phyloP scores from a whole-genome alignment of 2,888 invertebrate species.

The Leptura quadrifasciata region DNA sequence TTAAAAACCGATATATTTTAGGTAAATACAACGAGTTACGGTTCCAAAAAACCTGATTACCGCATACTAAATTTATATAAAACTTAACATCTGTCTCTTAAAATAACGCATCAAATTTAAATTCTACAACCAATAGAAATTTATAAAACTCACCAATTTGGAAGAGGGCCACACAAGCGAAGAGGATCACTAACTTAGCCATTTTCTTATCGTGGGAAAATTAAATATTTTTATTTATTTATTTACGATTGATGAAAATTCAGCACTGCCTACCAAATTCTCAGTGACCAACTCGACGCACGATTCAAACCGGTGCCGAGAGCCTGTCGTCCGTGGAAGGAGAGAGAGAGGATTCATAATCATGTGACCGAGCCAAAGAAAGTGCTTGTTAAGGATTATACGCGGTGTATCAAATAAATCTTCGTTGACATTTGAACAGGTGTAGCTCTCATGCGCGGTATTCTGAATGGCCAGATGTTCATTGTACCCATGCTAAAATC shows the following conservation, averaged over 20 bases:
- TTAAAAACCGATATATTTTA: not conserved
- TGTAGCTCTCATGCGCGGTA: no score
- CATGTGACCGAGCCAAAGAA: constrained; percentile 10
- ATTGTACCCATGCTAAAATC: no score
- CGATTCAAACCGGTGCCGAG: constrained; percentile 5
- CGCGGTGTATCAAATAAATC: not conserved
- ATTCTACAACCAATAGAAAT: constrained; percentile 2
- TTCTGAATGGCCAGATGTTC: no score
- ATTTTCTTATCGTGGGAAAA: constrained; percentile 22
- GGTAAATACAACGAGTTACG: not conserved
- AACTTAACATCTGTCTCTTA: not conserved
- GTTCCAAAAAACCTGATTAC: not conserved
- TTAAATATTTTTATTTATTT: not conserved
- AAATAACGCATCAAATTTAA: not conserved
- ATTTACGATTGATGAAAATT: not conserved
- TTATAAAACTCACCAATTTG: constrained; percentile 46
- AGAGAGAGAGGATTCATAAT: not conserved
- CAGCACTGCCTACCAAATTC: not conserved
- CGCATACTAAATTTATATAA: not conserved
- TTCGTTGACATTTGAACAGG: no score
- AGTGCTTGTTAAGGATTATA: not conserved
- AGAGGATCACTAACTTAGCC: constrained; percentile 48
- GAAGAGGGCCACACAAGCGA: constrained; percentile 46
- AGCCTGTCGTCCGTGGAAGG: not conserved
- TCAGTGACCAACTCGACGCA: not conserved